Base-by-base conservation (phyloP, 2,888 invertebrate genomes). In the Caradrina clavipalpis region DNA sequence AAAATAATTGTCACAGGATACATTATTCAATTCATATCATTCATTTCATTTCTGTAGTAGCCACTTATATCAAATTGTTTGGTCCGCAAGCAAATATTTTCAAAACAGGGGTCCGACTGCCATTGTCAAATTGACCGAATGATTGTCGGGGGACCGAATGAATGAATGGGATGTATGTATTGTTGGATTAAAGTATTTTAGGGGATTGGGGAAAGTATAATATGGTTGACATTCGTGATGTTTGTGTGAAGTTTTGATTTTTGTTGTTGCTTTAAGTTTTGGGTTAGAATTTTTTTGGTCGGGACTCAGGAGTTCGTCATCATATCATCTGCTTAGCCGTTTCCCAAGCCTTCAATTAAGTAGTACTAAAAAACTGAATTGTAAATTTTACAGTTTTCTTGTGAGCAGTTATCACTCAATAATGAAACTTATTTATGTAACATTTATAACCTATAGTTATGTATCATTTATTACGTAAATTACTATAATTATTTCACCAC, bases 61-160 rank as follows among this genome's bases (percentile, higher is more conserved):
- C 88, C 94, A 94, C 94, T 95, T 91, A 91, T 78, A 85, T 89
- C 83, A 90, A 92, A 94, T 94, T 94, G 95, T 93, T 91, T 91
- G 91, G 93, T 88, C 90, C 89, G 72, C 80, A 85, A 87, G 88
- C 92, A 94, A 95, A 95, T 94, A 94, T 95, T 95, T 94, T 94
- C 89, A 93, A 95, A 95, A 94, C 88, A 92, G 93, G 94, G 92
- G 90, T 86, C 88, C 88, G 72, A 76, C 55, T 74, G 85, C 89
- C 78, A 93, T 95, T 95, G 94, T 95, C 92, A 94, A 95, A 95
- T 95, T 95, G 95, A 94, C 93, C 94, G 93, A 86, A 91, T 93
- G 93, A 94, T 94, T 92, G 90, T 84, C 77, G 85, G 89, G 93
- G 92, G 91, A 86, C 76, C 85, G 82, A 78, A 77, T 86, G 86